phyloP scores from a whole-genome alignment of 2,113 vertebrate genomes.

The Chaetops frenatus region DNA sequence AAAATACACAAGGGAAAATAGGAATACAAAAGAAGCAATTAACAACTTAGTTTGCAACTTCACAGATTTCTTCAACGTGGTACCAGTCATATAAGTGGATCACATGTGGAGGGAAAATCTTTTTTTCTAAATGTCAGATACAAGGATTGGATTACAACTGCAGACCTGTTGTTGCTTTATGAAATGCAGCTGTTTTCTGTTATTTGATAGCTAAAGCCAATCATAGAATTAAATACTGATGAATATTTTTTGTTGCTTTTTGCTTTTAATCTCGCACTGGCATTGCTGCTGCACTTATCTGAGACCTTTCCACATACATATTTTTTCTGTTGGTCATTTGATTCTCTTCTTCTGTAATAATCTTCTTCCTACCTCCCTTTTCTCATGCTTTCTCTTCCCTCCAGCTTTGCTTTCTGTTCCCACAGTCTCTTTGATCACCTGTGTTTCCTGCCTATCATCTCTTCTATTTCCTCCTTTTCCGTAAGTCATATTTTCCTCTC shows the following conservation, averaged over 20 bases:
- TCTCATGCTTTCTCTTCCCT: not conserved
- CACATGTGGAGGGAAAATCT: not conserved
- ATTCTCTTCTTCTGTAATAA: not conserved
- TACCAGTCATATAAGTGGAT: slow-evolving; percentile 1
- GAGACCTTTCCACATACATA: not conserved
- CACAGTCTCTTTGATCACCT: not conserved
- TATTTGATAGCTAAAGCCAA: slow-evolving; percentile 66
- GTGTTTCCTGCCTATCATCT: not conserved
- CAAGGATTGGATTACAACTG: slow-evolving; percentile 55
- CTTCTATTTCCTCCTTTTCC: not conserved
- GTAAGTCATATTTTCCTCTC: not conserved
- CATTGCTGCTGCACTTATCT: slow-evolving; percentile 1
- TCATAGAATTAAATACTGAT: slow-evolving; percentile 49
- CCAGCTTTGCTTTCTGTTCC: not conserved
- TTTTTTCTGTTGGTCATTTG: not conserved
- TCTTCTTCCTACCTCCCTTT: not conserved
- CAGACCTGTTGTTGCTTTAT: slow-evolving; percentile 62
- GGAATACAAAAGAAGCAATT: not conserved
- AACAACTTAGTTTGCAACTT: not conserved
- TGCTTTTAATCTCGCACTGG: slow-evolving; percentile 33
- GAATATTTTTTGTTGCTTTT: slow-evolving; percentile 30
- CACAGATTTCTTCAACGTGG: not conserved
- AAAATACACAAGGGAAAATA: not conserved
- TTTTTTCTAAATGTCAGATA: slow-evolving; percentile 49
- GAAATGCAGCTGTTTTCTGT: slow-evolving; percentile 73